A percentile compares a stretch with the other conserved stretches of the same genome.
Evolutionary conservation across 2,113 vertebrate species (phyloP).

Genomic region (Tachysurus vachellii): DNA sequence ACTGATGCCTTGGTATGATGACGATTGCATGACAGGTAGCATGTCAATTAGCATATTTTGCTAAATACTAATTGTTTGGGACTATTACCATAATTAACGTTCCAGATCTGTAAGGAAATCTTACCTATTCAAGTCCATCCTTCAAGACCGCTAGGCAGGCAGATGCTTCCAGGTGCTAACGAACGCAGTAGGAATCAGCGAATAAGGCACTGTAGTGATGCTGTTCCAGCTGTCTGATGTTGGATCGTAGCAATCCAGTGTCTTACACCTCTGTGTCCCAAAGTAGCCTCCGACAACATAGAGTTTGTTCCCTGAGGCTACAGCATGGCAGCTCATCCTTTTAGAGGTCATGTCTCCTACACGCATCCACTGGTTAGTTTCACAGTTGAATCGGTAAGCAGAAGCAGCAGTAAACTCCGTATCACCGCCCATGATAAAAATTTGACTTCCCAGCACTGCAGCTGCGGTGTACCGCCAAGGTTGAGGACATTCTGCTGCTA

Average conservation of each 20-base stretch:
- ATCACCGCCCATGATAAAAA: constrained; percentile 97
- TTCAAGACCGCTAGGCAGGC: constrained; percentile 73
- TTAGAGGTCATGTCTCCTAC: constrained; percentile 96
- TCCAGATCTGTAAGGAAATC: background rate
- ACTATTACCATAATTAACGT: background rate
- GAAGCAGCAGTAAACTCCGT: constrained; percentile 91
- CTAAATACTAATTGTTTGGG: background rate
- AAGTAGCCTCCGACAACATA: constrained; percentile 96
- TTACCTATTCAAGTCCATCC: constrained; percentile 42
- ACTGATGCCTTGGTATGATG: too few species aligned
- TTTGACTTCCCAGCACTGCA: constrained; percentile 90
- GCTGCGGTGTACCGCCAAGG: constrained; percentile 94
- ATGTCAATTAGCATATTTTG: background rate
- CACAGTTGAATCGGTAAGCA: constrained; percentile 92
- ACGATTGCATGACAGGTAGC: background rate
- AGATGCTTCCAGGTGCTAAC: constrained; percentile 97
- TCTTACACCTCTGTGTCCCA: constrained; percentile 93
- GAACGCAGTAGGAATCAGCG: constrained; percentile 92
- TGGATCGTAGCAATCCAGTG: constrained; percentile 93
- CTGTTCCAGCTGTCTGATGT: constrained; percentile 89
- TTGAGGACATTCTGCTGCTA: constrained; percentile 89
- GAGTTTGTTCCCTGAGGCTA: constrained; percentile 92
- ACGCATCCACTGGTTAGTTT: constrained; percentile 87
- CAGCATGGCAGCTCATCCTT: constrained; percentile 92
- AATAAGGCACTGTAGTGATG: constrained; percentile 94